Conservation (phyloP, 2,113 vertebrate genomes). For the Macrotus californicus region DNA sequence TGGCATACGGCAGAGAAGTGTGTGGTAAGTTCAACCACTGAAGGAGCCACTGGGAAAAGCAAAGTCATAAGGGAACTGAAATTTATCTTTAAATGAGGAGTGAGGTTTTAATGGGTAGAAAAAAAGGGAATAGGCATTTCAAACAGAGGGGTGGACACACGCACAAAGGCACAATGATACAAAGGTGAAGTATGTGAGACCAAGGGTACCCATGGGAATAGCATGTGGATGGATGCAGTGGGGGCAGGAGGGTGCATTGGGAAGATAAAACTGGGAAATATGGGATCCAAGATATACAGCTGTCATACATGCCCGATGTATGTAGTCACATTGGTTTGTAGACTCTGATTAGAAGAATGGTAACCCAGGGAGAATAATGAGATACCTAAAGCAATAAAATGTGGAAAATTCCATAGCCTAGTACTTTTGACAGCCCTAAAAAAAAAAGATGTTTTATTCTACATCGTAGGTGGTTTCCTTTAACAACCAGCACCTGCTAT, state of each 20-base stretch:
- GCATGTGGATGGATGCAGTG: too few relatives aligned
- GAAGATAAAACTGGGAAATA: neutral
- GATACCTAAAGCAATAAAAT: slow-evolving; percentile 37
- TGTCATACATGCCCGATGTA: neutral
- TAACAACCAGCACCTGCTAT: slow-evolving; percentile 49
- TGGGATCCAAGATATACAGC: neutral
- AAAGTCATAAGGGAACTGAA: neutral
- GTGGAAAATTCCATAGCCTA: neutral
- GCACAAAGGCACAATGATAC: slow-evolving; percentile 31
- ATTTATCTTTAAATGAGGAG: neutral
- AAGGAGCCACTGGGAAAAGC: neutral
- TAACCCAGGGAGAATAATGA: slow-evolving; percentile 16
- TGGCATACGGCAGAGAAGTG: neutral
- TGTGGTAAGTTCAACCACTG: too few relatives aligned
- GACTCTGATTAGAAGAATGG: neutral
- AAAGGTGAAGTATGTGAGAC: slow-evolving; percentile 43
- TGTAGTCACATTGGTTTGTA: neutral
- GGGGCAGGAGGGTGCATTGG: fast-evolving
- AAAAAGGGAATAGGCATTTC: neutral
- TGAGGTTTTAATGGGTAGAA: neutral
- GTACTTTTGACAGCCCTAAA: slow-evolving; percentile 13
- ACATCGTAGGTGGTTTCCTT: slow-evolving; percentile 64
- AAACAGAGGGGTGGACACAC: neutral
- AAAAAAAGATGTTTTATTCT: slow-evolving; percentile 43
- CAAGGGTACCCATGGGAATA: neutral